Conservation (phyloP, 2,888 invertebrate species). For the Leptura quadrifasciata region DNA sequence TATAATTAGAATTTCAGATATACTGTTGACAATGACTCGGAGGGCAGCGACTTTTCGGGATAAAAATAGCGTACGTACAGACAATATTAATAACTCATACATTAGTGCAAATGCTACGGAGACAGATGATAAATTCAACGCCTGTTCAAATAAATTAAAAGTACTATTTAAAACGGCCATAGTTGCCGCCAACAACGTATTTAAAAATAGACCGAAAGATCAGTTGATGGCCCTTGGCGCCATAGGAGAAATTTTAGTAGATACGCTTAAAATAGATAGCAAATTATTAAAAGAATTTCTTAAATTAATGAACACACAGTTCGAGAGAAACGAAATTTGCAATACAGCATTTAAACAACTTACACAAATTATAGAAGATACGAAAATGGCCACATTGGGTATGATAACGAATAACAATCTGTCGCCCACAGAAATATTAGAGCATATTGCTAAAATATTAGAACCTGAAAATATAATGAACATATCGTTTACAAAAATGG, state of each 20-base stretch:
- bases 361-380: slow-evolving; percentile 76
- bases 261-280: slow-evolving; percentile 65
- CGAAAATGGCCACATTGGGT: slow-evolving; percentile 79
- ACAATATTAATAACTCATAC: slow-evolving; percentile 69
- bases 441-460: slow-evolving; percentile 80
- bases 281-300: slow-evolving; percentile 67
- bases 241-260: slow-evolving; percentile 68
- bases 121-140: slow-evolving; percentile 66
- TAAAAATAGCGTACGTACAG: slow-evolving; percentile 69
- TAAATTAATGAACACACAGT: slow-evolving; percentile 68
- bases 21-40: slow-evolving; percentile 70
- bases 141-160: slow-evolving; percentile 67
- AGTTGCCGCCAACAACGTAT: slow-evolving; percentile 71
- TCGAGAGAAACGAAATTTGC: slow-evolving; percentile 70
- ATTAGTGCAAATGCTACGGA: slow-evolving; percentile 64
- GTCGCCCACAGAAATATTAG: slow-evolving; percentile 76
- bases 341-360: slow-evolving; percentile 69
- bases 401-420: slow-evolving; percentile 55
- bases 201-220: slow-evolving; percentile 71
- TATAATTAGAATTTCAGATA: slow-evolving; percentile 71
- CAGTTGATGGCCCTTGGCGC: slow-evolving; percentile 70
- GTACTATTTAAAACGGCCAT: slow-evolving; percentile 70
- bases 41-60: slow-evolving; percentile 70
- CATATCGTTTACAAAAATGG: slow-evolving; percentile 80
- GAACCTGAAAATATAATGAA: slow-evolving; percentile 79